These are phyloP conservation scores for Ceratina japonica DNA, from an alignment of 1,140 invertebrate species.

Conservation along the genomic window DNA sequence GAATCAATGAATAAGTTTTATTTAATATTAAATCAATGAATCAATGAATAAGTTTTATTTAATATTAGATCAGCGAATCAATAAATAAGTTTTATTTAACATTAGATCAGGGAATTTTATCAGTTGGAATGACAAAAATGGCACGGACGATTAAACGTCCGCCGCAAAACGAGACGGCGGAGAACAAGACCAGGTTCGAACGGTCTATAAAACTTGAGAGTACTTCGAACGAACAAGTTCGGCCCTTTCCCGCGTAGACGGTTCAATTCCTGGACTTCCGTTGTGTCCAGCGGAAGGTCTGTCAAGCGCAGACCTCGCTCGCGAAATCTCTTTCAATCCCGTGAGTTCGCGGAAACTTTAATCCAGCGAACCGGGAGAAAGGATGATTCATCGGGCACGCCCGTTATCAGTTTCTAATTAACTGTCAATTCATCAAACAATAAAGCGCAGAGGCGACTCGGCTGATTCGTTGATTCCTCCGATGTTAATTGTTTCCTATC, in stretches of 20 bases:
- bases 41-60: too few species aligned
- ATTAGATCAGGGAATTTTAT: too few species aligned
- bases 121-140: too few species aligned
- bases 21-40: too few species aligned
- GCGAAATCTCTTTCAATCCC: conserved; percentile 52
- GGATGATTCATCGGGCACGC: not conserved
- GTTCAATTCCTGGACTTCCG: conserved; percentile 59
- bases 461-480: too few species aligned
- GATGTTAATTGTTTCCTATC: too few species aligned
- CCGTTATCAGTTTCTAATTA: conserved; percentile 23
- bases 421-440: conserved; percentile 2
- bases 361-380: conserved; percentile 10
- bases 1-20: too few species aligned
- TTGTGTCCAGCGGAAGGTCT: conserved; percentile 55
- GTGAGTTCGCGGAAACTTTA: conserved; percentile 45
- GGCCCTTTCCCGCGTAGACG: conserved; percentile 1
- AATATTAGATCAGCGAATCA: too few species aligned
- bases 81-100: too few species aligned
- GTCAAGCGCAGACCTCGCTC: conserved; percentile 57
- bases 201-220: conserved; percentile 7
- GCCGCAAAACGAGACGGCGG: too few species aligned
- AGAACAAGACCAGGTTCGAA: not conserved
- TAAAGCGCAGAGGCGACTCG: not conserved
- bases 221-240: not conserved
- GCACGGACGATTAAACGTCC: not conserved